Base-by-base conservation (phyloP, 23 tunicate genomes). In the Halocynthia aurantium region DNA sequence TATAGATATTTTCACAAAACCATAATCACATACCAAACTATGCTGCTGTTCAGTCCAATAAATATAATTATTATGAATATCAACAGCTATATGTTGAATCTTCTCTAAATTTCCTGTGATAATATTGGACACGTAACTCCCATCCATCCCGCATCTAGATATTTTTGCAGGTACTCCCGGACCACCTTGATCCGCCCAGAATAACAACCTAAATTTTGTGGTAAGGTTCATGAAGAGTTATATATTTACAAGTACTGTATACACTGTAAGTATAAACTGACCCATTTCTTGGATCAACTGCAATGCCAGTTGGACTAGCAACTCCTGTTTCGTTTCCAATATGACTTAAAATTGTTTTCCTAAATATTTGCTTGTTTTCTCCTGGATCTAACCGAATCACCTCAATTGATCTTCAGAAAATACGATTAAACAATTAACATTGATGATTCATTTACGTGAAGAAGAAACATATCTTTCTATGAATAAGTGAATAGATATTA, bases 231-330 rank as follows among this genome's bases (percentile, higher is more conserved):
- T 58, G 63, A 13, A 58, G 63, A 13, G 15, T 5, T 0, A 10
- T 49, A 72, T 40, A 10, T 12, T 72, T 44, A 72, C 13, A 72
- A 5, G 15, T 44, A 31, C 10, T 10, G 61, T 12, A 72, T 40
- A 72, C 4, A n/a, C n/a, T 2, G 4, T 58, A 58, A 58, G 63
- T 58, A n/a, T n/a, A 77, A 22, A 52, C 81, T 75, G 76, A 89
- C 96, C 85, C 96, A 68, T 89, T 75, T 52, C 69, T 52, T 8
- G 96, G 96, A 70, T 89, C 88, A n/a, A 84, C 96, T 7, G 88
- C 96, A 8, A 89, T 69, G 12, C 96, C 96, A 12, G 66, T 57
- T 7, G 96, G 96, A 10, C 61, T 58, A 6, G 84, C 96, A 6
- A 89, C 96, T 22, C 96, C 96, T 4, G 96, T 89, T 52, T 84